Conservation (phyloP, 1,140 invertebrate genomes). For the Chlorops oryzae region DNA sequence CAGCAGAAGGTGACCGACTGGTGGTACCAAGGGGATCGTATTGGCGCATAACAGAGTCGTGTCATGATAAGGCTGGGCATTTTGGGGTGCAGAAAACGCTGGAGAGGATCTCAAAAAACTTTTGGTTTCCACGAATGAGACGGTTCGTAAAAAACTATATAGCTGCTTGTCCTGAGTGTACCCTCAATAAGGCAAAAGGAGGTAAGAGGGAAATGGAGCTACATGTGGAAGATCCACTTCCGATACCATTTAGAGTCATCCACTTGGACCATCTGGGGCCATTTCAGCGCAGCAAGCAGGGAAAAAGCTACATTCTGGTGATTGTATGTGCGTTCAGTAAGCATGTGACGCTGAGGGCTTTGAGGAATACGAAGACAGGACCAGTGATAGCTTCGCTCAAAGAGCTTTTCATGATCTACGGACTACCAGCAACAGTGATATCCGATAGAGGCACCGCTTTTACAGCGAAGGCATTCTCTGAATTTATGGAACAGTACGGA, state of each 20-base stretch:
- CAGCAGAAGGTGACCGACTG: neutral
- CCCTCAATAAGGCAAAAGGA: slow-evolving; percentile 14
- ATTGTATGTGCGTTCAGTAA: slow-evolving; percentile 37
- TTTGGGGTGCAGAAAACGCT: slow-evolving; percentile 18
- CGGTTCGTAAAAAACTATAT: slow-evolving; percentile 19
- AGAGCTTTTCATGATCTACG: slow-evolving; percentile 9
- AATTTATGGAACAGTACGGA: slow-evolving; percentile 20
- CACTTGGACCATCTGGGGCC: slow-evolving; percentile 35
- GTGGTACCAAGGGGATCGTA: neutral
- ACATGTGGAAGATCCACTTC: slow-evolving; percentile 27
- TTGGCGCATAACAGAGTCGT: neutral
- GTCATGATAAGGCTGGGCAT: slow-evolving; percentile 24
- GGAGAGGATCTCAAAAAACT: slow-evolving; percentile 11
- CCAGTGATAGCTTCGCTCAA: slow-evolving; percentile 21
- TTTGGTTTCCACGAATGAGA: slow-evolving; percentile 28
- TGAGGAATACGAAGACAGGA: slow-evolving; percentile 14
- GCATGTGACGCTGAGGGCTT: neutral
- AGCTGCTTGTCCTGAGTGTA: slow-evolving; percentile 22
- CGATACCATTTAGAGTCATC: slow-evolving; percentile 22
- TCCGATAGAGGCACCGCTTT: slow-evolving; percentile 37
- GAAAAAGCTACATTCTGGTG: slow-evolving; percentile 48
- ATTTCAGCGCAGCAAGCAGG: slow-evolving; percentile 23
- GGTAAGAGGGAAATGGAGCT: slow-evolving; percentile 23
- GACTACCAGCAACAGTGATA: neutral
- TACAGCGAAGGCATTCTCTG: slow-evolving; percentile 24